A percentile compares a stretch with the other conserved stretches of the same genome.
phyloP scores from a whole-genome alignment of 37 sponge, comb jelly and placozoan genomes.

The Oopsacas minuta region DNA sequence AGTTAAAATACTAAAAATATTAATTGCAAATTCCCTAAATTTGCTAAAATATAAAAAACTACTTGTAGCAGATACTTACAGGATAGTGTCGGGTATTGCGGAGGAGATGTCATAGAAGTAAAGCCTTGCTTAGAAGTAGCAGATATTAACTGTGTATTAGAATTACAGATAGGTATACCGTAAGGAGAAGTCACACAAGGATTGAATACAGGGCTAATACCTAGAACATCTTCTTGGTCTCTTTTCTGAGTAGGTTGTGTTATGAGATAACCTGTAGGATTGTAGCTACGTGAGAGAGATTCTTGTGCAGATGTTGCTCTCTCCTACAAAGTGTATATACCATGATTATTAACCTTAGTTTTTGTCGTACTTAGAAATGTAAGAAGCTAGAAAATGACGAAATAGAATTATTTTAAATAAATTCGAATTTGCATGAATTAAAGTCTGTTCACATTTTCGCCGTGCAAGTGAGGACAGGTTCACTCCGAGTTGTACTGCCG shows the following conservation, averaged over 20 bases:
- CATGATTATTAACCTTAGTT: too few species aligned
- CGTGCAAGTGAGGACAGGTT: not conserved
- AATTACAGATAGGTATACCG: not conserved
- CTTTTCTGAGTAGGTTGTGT: not conserved
- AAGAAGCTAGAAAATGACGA: too few species aligned
- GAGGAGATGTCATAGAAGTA: not conserved
- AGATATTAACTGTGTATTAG: not conserved
- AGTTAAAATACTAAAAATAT: too few species aligned
- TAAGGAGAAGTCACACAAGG: not conserved
- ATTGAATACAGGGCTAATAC: not conserved
- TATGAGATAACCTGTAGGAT: not conserved
- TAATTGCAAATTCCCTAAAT: too few species aligned
- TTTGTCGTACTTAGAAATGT: too few species aligned
- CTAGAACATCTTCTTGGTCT: not conserved
- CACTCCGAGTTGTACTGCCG: not conserved
- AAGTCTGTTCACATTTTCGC: not conserved
- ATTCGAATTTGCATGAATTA: too few species aligned
- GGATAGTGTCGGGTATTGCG: not conserved
- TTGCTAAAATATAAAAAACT: too few species aligned
- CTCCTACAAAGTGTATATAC: too few species aligned
- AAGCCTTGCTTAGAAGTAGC: constrained; percentile 4
- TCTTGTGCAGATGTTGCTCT: not conserved
- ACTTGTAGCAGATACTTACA: too few species aligned
- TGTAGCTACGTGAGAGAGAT: not conserved
- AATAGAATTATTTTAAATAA: too few species aligned